These are phyloP conservation scores for Sebastes melanostomus DNA, from an alignment of 2,797 vertebrate genomes.

Conservation along the genomic window DNA sequence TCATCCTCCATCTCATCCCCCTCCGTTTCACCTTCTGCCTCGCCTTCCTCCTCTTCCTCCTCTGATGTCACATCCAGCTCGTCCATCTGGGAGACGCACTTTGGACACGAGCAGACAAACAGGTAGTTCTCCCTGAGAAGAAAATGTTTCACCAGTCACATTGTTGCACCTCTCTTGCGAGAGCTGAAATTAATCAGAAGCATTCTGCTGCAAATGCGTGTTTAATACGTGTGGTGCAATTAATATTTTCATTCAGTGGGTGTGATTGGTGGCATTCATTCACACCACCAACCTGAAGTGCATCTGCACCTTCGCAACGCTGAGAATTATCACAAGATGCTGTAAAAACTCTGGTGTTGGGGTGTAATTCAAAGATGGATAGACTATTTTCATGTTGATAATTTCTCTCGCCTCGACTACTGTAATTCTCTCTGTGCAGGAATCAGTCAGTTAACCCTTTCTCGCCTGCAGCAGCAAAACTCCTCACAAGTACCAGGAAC, in stretches of 20 bases:
- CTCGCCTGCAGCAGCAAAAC: neutral
- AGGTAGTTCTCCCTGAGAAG: slow-evolving; percentile 95
- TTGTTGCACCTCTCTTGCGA: slow-evolving; percentile 1
- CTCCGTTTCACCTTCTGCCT: slow-evolving; percentile 83
- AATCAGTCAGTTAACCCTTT: neutral
- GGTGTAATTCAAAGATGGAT: slow-evolving; percentile 26
- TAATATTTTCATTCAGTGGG: slow-evolving; percentile 13
- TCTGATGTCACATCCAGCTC: slow-evolving; percentile 94
- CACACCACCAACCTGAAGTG: slow-evolving; percentile 10
- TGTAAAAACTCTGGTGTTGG: neutral
- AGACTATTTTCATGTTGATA: slow-evolving; percentile 39
- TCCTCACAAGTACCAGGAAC: neutral
- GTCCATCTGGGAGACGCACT: slow-evolving; percentile 90
- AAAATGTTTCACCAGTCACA: slow-evolving; percentile 23
- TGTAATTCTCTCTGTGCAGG: neutral
- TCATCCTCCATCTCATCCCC: slow-evolving; percentile 95
- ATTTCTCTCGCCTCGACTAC: neutral
- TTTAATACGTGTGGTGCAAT: slow-evolving; percentile 3
- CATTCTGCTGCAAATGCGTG: neutral
- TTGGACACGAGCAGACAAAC: slow-evolving; percentile 94
- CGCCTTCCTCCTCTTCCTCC: slow-evolving; percentile 91
- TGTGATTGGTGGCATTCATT: neutral
- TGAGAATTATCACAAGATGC: slow-evolving; percentile 17
- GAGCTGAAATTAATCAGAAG: slow-evolving; percentile 2
- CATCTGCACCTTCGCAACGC: neutral